Evolutionary conservation across 2,113 vertebrate species (phyloP), one percentile per base, ranked within the genome.

Genomic region (Cervus canadensis): DNA sequence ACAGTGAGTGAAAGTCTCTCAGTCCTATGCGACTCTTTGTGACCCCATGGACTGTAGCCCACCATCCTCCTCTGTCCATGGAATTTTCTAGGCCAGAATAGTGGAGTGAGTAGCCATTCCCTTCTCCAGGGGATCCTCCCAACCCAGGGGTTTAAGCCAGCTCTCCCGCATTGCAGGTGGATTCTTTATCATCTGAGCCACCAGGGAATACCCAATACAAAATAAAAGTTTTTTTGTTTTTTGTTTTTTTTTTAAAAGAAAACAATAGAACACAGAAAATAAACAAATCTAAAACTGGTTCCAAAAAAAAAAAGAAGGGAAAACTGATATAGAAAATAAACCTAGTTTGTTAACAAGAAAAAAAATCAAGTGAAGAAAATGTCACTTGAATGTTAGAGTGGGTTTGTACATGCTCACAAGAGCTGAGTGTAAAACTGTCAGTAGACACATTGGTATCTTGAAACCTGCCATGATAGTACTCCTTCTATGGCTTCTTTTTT

Each of bases 251-350:
- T 36, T 36, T 36, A 36, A n/a, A n/a, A 36, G 48, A 87, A 86
- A 96, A 74, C 30, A 81, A 59, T 30, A 50, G 67, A 85, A 71
- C 13, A 67, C 6, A 81, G 8, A 10, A 87, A 88, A 50, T 82
- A 48, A 87, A 79, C 64, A 67, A 89, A 56, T n/a, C 10, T 81
- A 85, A 50, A 88, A 64, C 21, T 52, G 7, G 14, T 4, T 91
- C 6, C 30, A 64, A 30, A 60, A 60, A 64, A 40, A 74, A 76
- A 25, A 6, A 25, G 2, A 56, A 43, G 3, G 17, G 1, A 54
- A 82, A 91, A 54, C 5, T 76, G 74, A 96, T 56, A 8, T 23
- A 78, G 60, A 83, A 94, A 78, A 60, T 87, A 78, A 33, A 85
- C 2, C 62, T 95, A 71, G 6, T 52, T 76, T 62, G 16, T 7